A percentile compares a stretch with the other conserved stretches of the same genome.
phyloP scores from a whole-genome alignment of 2,888 invertebrate genomes.

The Lepidochitona cinerea region DNA sequence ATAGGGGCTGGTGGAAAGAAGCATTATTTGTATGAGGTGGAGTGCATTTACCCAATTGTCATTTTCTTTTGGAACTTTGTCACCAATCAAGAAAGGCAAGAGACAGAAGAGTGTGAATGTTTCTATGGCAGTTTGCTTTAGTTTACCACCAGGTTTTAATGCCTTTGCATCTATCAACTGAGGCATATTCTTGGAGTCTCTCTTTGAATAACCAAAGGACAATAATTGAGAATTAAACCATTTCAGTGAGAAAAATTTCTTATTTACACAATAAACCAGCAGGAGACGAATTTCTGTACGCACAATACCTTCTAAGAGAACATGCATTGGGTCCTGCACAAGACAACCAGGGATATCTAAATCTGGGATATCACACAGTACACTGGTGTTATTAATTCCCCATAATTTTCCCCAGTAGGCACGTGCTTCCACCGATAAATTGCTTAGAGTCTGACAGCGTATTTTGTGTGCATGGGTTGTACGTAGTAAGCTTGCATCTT shows the following conservation, averaged over 20 bases:
- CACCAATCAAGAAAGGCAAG: neutral
- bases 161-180: neutral
- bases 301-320: neutral
- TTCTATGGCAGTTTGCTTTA: neutral
- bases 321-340: neutral
- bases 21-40: neutral
- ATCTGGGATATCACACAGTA: neutral
- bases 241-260: neutral
- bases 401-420: conserved; percentile 7
- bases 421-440: neutral
- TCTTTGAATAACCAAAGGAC: neutral
- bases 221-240: neutral
- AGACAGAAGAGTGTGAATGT: neutral
- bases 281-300: neutral
- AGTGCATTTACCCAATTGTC: neutral
- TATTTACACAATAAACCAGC: neutral
- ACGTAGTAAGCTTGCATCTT: neutral
- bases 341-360: neutral
- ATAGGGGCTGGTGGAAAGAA: neutral
- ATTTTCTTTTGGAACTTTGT: neutral
- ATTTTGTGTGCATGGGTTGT: neutral
- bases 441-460: neutral
- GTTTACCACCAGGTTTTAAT: neutral
- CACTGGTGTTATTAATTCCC: neutral
- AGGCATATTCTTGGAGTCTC: neutral